Evolutionary conservation across 2,797 vertebrate genomes (phyloP).

Genomic region (Apogon talboti): DNA sequence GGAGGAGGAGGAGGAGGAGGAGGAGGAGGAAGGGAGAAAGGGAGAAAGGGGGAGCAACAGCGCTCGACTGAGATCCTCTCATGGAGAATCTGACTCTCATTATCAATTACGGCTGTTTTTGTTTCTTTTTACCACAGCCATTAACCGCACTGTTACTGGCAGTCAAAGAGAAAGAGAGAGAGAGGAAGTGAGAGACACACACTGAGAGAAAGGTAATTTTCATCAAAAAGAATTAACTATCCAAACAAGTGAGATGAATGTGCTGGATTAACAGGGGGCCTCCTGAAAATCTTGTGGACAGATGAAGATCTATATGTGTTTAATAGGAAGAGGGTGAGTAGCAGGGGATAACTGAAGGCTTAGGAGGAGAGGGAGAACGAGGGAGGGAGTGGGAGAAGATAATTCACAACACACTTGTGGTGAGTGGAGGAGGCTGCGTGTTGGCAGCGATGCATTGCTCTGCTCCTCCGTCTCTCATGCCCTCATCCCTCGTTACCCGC

Average conservation of each 20-base stretch:
- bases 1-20: conserved; percentile 13
- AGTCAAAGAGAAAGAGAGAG: conserved; percentile 43
- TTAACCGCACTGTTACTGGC: conserved; percentile 78
- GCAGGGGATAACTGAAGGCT: conserved; percentile 61
- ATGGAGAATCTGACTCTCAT: conserved; percentile 82
- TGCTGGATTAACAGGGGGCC: conserved; percentile 54
- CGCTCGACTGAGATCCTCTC: conserved; percentile 56
- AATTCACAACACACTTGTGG: conserved; percentile 80
- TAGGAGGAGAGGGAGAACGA: conserved; percentile 41
- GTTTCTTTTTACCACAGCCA: conserved; percentile 82
- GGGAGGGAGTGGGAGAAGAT: conserved; percentile 47
- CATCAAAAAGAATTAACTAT: conserved; percentile 81
- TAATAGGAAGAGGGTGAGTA: conserved; percentile 74
- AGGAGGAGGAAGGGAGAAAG: background rate
- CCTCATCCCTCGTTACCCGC: conserved; percentile 53
- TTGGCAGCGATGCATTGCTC: conserved; percentile 64
- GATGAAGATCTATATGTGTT: conserved; percentile 76
- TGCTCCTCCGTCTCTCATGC: conserved; percentile 43
- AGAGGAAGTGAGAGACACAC: conserved; percentile 6
- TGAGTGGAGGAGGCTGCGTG: conserved; percentile 63
- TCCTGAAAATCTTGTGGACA: conserved; percentile 66
- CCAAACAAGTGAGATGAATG: conserved; percentile 73
- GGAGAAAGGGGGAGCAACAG: conserved; percentile 24
- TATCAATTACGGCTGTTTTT: conserved; percentile 87
- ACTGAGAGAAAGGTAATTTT: conserved; percentile 67